These are phyloP conservation scores for Leptoteleia sp. DNA, from an alignment of 1,140 invertebrate species.

Conservation along the genomic window DNA sequence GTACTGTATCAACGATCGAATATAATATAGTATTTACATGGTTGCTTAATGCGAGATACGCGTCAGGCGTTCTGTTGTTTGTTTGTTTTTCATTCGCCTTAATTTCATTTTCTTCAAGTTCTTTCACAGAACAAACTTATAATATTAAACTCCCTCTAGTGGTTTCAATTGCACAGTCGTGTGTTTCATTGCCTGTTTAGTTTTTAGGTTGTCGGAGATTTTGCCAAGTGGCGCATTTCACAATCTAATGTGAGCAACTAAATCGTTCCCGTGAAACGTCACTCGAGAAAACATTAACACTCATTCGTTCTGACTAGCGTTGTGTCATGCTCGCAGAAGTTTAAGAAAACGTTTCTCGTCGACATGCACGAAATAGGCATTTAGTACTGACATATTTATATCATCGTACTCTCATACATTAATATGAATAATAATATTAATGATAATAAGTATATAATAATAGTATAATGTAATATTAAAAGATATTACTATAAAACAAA, in stretches of 20 bases:
- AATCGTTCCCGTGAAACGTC: constrained; percentile 36
- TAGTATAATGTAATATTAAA: no score
- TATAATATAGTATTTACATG: constrained; percentile 69
- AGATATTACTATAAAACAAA: no score
- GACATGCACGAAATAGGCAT: no score
- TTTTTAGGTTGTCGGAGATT: background rate
- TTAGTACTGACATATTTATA: no score
- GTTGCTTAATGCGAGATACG: constrained; percentile 48
- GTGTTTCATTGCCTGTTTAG: constrained; percentile 53
- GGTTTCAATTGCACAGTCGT: constrained; percentile 43
- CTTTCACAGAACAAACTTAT: constrained; percentile 27
- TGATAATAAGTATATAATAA: no score
- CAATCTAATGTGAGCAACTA: constrained; percentile 32
- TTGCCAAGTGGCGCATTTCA: constrained; percentile 14
- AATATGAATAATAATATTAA: no score
- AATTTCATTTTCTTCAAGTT: no score
- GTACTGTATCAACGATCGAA: constrained; percentile 72
- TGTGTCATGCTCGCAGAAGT: constrained; percentile 63
- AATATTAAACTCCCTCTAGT: constrained; percentile 37
- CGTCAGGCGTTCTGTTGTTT: no score
- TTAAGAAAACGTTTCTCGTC: background rate
- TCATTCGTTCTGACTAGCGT: constrained; percentile 71
- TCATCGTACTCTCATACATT: no score
- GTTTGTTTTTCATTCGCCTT: no score
- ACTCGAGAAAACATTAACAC: constrained; percentile 62